phyloP scores from a whole-genome alignment of 2,113 vertebrate species.

The Struthio camelus region DNA sequence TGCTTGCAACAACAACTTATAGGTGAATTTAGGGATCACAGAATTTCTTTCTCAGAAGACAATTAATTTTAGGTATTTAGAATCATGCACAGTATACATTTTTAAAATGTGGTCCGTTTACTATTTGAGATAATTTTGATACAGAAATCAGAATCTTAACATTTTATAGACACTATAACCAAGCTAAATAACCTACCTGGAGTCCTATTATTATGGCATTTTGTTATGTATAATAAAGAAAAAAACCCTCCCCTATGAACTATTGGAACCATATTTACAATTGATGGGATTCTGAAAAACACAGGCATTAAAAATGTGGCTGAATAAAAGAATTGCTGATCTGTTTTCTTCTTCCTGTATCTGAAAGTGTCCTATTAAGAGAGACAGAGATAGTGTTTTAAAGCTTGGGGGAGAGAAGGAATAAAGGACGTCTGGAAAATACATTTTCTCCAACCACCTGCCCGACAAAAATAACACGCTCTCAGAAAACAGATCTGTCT shows the following conservation, averaged over 20 bases:
- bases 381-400: background rate
- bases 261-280: constrained; percentile 4
- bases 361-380: background rate
- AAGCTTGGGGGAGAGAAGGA: background rate
- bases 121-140: background rate
- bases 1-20: background rate
- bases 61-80: background rate
- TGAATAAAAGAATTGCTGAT: background rate
- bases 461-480: background rate
- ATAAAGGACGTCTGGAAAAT: background rate
- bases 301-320: background rate
- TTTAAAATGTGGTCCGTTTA: background rate
- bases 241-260: background rate
- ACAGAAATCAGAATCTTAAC: background rate
- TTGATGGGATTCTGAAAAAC: background rate
- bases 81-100: background rate
- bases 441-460: background rate
- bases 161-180: background rate
- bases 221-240: background rate
- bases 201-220: constrained; percentile 9
- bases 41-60: background rate
- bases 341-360: background rate
- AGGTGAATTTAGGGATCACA: background rate
- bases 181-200: background rate
- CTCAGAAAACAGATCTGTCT: background rate